phyloP scores from a whole-genome alignment of 2,113 vertebrate genomes.

The Cricetomys ansorgei region DNA sequence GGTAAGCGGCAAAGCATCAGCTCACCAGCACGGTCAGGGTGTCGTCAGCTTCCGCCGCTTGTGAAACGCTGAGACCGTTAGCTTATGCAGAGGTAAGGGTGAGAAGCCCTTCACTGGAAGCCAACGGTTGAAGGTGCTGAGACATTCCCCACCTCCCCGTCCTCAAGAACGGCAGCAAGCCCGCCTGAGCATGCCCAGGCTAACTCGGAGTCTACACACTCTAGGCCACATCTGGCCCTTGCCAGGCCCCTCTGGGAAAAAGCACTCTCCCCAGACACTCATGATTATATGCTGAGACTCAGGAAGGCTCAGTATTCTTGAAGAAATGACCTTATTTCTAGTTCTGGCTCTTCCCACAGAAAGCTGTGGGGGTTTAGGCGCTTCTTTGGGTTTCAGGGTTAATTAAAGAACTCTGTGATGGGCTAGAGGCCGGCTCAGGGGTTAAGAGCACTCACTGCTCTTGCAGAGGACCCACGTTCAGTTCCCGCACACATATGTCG shows the following conservation, averaged over 20 bases:
- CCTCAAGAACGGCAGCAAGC: background rate
- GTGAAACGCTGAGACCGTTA: background rate
- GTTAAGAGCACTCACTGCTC: background rate
- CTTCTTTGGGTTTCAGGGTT: too few relatives aligned
- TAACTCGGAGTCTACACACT: background rate
- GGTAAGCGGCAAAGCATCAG: background rate
- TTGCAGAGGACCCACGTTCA: background rate
- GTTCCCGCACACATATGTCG: background rate
- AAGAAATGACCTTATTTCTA: conserved; percentile 18
- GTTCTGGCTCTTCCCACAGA: background rate
- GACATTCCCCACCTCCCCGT: background rate
- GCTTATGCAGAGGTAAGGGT: background rate
- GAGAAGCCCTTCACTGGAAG: too few relatives aligned
- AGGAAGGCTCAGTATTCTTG: background rate
- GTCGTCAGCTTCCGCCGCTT: background rate
- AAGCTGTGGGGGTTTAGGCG: background rate
- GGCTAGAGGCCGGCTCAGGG: background rate
- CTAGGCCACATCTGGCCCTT: background rate
- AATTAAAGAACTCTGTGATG: background rate
- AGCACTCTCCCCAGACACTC: background rate
- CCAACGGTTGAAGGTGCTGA: background rate
- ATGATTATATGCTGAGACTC: background rate
- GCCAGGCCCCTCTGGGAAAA: background rate
- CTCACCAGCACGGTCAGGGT: background rate
- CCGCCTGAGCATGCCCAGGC: background rate